Percentiles rank a stretch among this genome's conserved stretches.
Evolutionary conservation across 2,113 vertebrate species (phyloP).

Genomic region (Myotis brandtii): DNA sequence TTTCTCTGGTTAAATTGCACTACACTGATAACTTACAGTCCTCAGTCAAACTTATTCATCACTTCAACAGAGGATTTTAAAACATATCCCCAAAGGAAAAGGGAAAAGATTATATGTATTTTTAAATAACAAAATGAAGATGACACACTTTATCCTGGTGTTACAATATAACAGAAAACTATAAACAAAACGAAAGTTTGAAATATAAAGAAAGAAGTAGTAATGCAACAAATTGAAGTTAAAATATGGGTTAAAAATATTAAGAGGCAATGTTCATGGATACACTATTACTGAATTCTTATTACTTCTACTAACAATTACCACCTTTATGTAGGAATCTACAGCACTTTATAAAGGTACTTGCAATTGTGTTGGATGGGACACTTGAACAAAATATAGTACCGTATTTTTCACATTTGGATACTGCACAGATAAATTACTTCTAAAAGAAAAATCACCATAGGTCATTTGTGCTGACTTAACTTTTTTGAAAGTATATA

Average conservation of each 20-base stretch:
- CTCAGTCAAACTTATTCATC: slow-evolving; percentile 39
- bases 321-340: not conserved
- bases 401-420: slow-evolving; percentile 18
- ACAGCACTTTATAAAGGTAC: not conserved
- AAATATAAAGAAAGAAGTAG: slow-evolving; percentile 23
- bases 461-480: not conserved
- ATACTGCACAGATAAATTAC: not conserved
- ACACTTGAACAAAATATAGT: not conserved
- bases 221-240: not conserved
- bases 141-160: not conserved
- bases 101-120: not conserved
- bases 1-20: slow-evolving; percentile 37
- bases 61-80: slow-evolving; percentile 27
- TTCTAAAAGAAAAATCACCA: slow-evolving; percentile 29
- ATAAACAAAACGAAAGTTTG: slow-evolving; percentile 11
- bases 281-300: not conserved
- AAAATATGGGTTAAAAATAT: slow-evolving; percentile 8
- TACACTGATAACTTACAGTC: not conserved
- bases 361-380: not conserved
- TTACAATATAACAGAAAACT: not conserved
- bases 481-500: not conserved
- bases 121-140: slow-evolving; percentile 46
- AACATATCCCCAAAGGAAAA: slow-evolving; percentile 26
- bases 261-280: not conserved
- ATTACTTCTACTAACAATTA: not conserved